Evolutionary conservation across 2,113 vertebrate species (phyloP).

Genomic region (Cnemophilus loriae): DNA sequence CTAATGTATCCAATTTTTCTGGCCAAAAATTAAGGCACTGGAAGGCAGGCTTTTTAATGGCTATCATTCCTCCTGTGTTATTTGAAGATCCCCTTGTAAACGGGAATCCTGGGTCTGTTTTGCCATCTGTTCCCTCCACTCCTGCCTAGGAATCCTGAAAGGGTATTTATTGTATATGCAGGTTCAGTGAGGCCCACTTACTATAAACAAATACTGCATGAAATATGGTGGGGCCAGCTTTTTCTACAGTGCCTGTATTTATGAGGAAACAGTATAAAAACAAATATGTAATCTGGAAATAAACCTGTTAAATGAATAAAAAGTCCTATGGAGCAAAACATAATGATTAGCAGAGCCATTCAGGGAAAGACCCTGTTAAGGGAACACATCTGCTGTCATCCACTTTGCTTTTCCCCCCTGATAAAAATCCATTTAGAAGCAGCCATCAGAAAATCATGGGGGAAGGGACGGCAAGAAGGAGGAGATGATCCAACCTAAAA

Average conservation of each 20-base stretch:
- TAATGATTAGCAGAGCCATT: constrained; percentile 51
- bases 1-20: constrained; percentile 27
- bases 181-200: constrained; percentile 52
- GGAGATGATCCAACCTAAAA: constrained; percentile 18
- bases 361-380: constrained; percentile 49
- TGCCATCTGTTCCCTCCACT: constrained; percentile 61
- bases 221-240: constrained; percentile 50
- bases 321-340: constrained; percentile 57
- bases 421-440: constrained; percentile 54
- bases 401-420: constrained; percentile 33
- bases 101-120: constrained; percentile 57
- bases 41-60: constrained; percentile 49
- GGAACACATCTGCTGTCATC: constrained; percentile 45
- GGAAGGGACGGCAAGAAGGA: neutral
- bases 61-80: constrained; percentile 55
- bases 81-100: constrained; percentile 66
- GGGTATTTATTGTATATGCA: constrained; percentile 60
- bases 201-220: constrained; percentile 56
- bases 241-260: constrained; percentile 57
- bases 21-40: constrained; percentile 47
- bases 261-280: constrained; percentile 53
- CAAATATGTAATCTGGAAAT: constrained; percentile 50
- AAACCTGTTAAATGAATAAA: constrained; percentile 60
- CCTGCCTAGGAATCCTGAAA: constrained; percentile 57
- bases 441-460: constrained; percentile 6